Evolutionary conservation across 2,888 invertebrate genomes (phyloP).

Genomic region (Pachycephus smyrnensis): DNA sequence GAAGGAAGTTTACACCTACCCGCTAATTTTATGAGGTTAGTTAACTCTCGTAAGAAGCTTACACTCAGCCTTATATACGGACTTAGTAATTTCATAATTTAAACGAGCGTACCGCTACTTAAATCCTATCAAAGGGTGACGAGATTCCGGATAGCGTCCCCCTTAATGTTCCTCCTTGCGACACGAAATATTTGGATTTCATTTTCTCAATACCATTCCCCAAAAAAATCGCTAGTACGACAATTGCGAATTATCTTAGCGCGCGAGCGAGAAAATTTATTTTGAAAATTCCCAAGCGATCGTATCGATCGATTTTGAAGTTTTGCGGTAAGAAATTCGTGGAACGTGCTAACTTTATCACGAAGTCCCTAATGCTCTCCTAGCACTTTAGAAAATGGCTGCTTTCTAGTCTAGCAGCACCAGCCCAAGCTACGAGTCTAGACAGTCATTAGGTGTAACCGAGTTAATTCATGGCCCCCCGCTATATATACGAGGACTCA

Average conservation of each 20-base stretch:
- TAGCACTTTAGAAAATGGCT: neutral
- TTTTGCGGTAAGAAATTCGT: neutral
- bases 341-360: neutral
- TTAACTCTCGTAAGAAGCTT: constrained; percentile 53
- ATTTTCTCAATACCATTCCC: too few relatives aligned
- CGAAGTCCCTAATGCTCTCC: neutral
- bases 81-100: constrained; percentile 50
- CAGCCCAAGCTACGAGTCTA: constrained; percentile 14
- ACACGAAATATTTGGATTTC: neutral
- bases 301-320: neutral
- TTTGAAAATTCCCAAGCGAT: neutral
- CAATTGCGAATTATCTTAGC: neutral
- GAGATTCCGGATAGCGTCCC: neutral
- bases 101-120: constrained; percentile 34
- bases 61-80: constrained; percentile 36
- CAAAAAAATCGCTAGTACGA: neutral
- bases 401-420: neutral
- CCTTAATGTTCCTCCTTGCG: neutral
- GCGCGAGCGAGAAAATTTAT: neutral
- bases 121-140: constrained; percentile 9
- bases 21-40: constrained; percentile 56
- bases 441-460: constrained; percentile 46
- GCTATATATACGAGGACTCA: constrained; percentile 24
- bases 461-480: constrained; percentile 43
- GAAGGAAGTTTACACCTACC: constrained; percentile 47